Percentiles rank a stretch among this genome's conserved stretches.
These are phyloP conservation scores for Drosophila fulvimacula DNA, from an alignment of 2,888 invertebrate genomes.

Conservation along the genomic window DNA sequence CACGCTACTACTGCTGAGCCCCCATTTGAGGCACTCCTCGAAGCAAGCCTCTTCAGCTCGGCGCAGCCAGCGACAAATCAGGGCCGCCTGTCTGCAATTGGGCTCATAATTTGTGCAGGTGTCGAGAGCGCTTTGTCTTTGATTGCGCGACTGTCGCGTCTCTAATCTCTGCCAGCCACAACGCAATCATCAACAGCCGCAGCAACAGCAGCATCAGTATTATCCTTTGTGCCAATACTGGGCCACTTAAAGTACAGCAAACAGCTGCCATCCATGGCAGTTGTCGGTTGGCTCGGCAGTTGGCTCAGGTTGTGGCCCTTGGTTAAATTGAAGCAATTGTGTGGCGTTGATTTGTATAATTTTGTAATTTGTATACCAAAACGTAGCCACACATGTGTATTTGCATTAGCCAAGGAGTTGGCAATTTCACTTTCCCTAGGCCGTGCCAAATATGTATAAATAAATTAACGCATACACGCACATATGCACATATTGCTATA, in stretches of 20 bases:
- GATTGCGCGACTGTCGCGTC: constrained; percentile 69
- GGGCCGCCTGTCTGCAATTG: constrained; percentile 45
- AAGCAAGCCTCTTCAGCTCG: not conserved
- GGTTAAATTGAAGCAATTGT: constrained; percentile 80
- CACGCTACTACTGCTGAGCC: constrained; percentile 45
- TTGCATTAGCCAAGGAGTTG: constrained; percentile 39
- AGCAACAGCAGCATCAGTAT: constrained; percentile 12
- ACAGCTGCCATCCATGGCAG: constrained; percentile 40
- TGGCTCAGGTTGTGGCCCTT: constrained; percentile 19
- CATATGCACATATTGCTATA: constrained; percentile 3
- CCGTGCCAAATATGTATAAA: constrained; percentile 9
- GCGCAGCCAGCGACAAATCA: constrained; percentile 18
- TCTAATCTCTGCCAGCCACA: constrained; percentile 76
- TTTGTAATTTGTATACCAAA: constrained; percentile 80
- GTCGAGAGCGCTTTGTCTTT: constrained; percentile 76
- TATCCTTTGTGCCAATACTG: constrained; percentile 51
- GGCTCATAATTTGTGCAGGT: constrained; percentile 77
- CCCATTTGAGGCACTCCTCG: constrained; percentile 3
- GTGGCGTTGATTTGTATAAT: constrained; percentile 79
- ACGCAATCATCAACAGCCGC: constrained; percentile 43
- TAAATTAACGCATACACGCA: constrained; percentile 15
- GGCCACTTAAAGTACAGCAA: constrained; percentile 43
- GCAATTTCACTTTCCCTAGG: constrained; percentile 62
- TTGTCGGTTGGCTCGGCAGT: not conserved
- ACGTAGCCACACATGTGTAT: constrained; percentile 74